Evolutionary conservation across 2,797 vertebrate species (phyloP), one percentile per base, ranked within the genome.

Genomic region (Lithobates sylvaticus): DNA sequence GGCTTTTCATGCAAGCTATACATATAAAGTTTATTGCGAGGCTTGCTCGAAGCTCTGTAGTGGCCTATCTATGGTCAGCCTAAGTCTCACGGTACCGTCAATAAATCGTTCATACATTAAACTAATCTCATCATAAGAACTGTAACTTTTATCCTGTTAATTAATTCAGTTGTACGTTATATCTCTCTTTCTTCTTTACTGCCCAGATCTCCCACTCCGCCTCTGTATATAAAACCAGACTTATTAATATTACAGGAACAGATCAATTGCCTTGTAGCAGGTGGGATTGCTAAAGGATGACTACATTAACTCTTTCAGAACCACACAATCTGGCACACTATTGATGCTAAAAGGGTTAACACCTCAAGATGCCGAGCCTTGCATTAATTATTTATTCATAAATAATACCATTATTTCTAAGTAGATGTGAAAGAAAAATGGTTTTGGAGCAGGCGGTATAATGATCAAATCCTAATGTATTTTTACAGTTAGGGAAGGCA

Each of bases 341-440:
- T 27, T 72, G 58, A 70, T 29, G 26, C 42, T 68, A 44, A 79
- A 80, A 39, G 84, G 70, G 69, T 75, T 74, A 80, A 84, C 74
- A 61, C 47, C 47, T 67, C 39, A 80, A 23, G 18, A 73, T 72
- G n/a, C 29, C 54, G 39, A 68, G 42, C 26, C 61, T 47, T 21
- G 70, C 29, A 68, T 21, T 44, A 67, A 79, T 85, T 78, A 80
- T 75, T 85, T 81, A 86, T 76, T 86, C 54, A 76, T 81, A 44
- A 81, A 74, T 27, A 71, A 81, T 64, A 26, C 78, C 65, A 76
- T 81, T 76, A 61, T 61, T 84, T 78, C 65, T 84, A 68, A 58
- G 42, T 27, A 71, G 36, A 69, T 47, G 32, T 58, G 61, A 82
- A 34, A 71, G 42, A 76, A 71, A 54, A 86, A 81, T 65, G 32